phyloP scores from a whole-genome alignment of 2,113 vertebrate genomes.

The Urocitellus parryii region DNA sequence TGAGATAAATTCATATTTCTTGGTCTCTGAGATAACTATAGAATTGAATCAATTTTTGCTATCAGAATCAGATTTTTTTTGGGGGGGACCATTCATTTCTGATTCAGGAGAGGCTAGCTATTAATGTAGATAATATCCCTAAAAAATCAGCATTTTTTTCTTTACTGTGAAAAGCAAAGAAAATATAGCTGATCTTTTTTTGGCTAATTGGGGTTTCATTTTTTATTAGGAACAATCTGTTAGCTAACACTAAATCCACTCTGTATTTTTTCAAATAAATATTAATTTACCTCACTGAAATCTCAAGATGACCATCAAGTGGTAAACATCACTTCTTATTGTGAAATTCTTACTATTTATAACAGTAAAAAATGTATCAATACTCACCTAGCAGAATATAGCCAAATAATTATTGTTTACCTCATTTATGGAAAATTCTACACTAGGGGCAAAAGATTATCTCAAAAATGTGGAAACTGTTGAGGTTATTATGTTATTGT shows the following conservation, averaged over 20 bases:
- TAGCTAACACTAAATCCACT: background rate
- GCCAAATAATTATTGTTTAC: background rate
- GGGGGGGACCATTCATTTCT: background rate
- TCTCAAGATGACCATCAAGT: background rate
- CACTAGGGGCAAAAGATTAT: background rate
- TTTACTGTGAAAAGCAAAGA: background rate
- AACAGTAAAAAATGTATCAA: background rate
- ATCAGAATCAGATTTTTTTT: background rate
- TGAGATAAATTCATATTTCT: background rate
- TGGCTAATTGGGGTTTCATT: background rate
- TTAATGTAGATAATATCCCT: background rate
- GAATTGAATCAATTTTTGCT: background rate
- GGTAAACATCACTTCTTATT: background rate
- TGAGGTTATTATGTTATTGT: background rate
- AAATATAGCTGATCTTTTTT: background rate
- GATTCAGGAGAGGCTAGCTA: background rate
- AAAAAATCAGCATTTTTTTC: background rate
- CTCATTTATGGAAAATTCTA: background rate
- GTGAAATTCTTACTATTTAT: background rate
- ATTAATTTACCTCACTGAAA: conserved; percentile 25
- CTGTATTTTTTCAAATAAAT: background rate
- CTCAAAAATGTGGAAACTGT: background rate
- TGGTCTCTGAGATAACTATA: background rate
- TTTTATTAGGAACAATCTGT: background rate
- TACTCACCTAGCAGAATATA: background rate